Evolutionary conservation across 1,140 invertebrate genomes (phyloP), one percentile per base, ranked within the genome.

Genomic region (Micrasema longulum): DNA sequence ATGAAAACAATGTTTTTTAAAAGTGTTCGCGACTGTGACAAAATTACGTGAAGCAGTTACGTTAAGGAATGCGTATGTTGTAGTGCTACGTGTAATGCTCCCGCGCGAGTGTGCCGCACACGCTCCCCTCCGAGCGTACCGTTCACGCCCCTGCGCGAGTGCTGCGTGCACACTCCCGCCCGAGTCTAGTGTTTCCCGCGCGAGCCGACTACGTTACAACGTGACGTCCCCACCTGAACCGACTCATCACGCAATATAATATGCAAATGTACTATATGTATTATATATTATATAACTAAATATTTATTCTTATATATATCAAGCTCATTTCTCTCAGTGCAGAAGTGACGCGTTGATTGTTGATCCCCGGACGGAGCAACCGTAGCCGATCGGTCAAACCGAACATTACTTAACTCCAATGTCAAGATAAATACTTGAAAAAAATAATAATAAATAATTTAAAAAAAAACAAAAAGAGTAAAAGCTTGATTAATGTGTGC

Each of bases 401-500:
- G 65, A 55, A 23, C 20, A 65, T n/a, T 22, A 41, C 31, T 52
- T 31, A 52, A 14, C 47, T 48, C 20, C 20, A 14, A 48, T 10
- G 18, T 22, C 20, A 48, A 48, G 11, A 10, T 22, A 38, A 60
- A 71, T 45, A 23, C 48, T 18, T 22, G 11, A 48, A 48, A 62
- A 41, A 43, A 45, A 45, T 45, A 45, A 41, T 36, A 20, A 20
- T 48, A 16, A 48, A n/a, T n/a, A n/a, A n/a, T n/a, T n/a, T 18
- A 48, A 69, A 64, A 60, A 60, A 47, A 50, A 16, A 55, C 52
- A 68, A 68, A 71, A 68, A 53, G 26, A 55, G 57, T 26, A 57
- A 71, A 75, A 38, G 73, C 73, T 75, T 75, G 63, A 71, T 69
- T 71, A 71, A 71, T 75, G 73, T 75, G 73, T 71, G 64, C 73